Evolutionary conservation across 1,140 invertebrate species (phyloP), one percentile per base, ranked within the genome.

Genomic region (Trachymyrmex cornetzi): DNA sequence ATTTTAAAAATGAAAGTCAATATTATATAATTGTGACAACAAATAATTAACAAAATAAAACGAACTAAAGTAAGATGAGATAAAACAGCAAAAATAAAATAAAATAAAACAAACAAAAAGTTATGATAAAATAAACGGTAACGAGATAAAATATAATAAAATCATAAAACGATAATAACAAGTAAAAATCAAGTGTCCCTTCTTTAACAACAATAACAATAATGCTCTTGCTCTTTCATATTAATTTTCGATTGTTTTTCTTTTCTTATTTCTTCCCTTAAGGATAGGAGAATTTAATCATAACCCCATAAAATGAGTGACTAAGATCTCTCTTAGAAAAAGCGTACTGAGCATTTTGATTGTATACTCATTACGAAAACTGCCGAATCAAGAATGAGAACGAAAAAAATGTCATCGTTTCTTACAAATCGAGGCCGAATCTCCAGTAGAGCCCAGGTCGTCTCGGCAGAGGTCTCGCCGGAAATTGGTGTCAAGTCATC

Each of bases 401-500:
- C 22, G 55, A 85, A 69, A 30, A 12, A 27, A 66, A 38, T 50
- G 48, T 57, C 12, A 38, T 59, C 50, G 16, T 24, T n/a, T 61
- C 74, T 77, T 90, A 92, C 82, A 95, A 92, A 87, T 95, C 94
- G 53, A 95, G 93, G 27, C 95, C 94, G 84, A 95, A 95, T 93
- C 95, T 92, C 95, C 95, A 95, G 82, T 95, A 95, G 69, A 95
- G 80, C 1, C 93, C 94, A 0, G 94, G 94, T 90, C 94, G 88
- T 63, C 94, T 89, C 0, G 95, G 94, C 50, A 95, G 63, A 0
- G 95, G 95, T 93, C 93, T 93, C 7, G 94, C 92, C 0, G 94
- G 95, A 77, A 94, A 94, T 84, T 92, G 90, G 87, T 95, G 94
- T 95, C 94, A 95, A 94, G 95, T 91, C 59, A 92, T 89, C 75